These are phyloP conservation scores for Echinarachnius parma DNA, from an alignment of 53 echinoderm and acorn worm genomes.

Conservation along the genomic window DNA sequence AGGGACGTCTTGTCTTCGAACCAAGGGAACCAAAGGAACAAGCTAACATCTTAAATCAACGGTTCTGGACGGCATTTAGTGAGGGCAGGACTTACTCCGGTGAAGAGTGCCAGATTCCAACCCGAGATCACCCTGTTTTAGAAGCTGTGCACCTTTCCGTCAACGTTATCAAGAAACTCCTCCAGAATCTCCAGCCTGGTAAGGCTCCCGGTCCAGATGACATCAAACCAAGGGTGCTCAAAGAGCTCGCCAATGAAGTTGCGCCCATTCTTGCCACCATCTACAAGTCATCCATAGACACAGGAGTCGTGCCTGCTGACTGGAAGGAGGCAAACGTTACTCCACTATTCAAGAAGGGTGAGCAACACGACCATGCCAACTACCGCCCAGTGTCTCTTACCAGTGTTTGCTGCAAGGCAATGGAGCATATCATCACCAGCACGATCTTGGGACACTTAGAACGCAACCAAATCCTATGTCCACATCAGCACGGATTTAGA, in stretches of 20 bases:
- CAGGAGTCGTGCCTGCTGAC: conserved; percentile 2
- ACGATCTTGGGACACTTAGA: no score
- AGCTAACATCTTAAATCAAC: conserved; percentile 2
- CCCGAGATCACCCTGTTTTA: not conserved
- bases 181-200: not conserved
- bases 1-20: not conserved
- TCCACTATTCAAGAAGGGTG: conserved; percentile 23
- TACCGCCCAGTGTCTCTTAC: conserved; percentile 17
- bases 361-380: conserved; percentile 8
- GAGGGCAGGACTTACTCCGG: not conserved
- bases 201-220: conserved; percentile 8
- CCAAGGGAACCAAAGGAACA: conserved; percentile 8
- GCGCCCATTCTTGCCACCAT: not conserved
- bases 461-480: no score
- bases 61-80: not conserved
- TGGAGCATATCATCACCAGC: conserved; percentile 4
- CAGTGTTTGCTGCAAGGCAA: not conserved
- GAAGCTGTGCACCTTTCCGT: not conserved
- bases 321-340: conserved; percentile 7
- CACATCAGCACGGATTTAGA: no score
- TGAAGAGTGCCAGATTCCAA: not conserved
- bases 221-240: conserved; percentile 16
- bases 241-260: not conserved
- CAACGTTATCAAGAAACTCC: conserved; percentile 15
- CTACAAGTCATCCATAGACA: not conserved